Percentiles rank a stretch among this genome's conserved stretches.
These are phyloP conservation scores for Tenthredo amoena DNA, from an alignment of 2,888 invertebrate species.

Conservation along the genomic window DNA sequence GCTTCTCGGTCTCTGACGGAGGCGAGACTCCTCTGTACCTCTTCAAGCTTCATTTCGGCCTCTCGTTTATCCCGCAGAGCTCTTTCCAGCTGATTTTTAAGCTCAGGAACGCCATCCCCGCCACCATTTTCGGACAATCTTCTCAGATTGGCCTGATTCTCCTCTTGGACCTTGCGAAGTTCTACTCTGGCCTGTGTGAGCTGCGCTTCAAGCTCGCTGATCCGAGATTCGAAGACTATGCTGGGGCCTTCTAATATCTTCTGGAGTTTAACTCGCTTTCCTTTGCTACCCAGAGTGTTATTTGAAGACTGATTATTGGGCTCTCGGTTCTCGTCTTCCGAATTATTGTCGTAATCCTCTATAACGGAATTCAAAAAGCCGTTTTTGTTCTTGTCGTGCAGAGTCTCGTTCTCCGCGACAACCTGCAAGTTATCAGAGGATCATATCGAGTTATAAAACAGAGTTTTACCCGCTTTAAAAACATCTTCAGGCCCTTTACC, in stretches of 20 bases:
- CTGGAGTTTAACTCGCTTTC: constrained; percentile 71
- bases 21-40: constrained; percentile 84
- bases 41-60: constrained; percentile 79
- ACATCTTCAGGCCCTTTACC: constrained; percentile 70
- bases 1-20: constrained; percentile 83
- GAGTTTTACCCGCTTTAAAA: not conserved
- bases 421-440: constrained; percentile 72
- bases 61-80: constrained; percentile 70
- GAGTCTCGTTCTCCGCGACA: constrained; percentile 90
- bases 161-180: constrained; percentile 86
- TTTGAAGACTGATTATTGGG: constrained; percentile 50
- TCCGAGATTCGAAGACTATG: constrained; percentile 91
- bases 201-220: constrained; percentile 92
- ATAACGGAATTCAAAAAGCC: constrained; percentile 84
- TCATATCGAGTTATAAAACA: not conserved
- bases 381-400: constrained; percentile 89
- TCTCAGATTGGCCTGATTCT: constrained; percentile 80
- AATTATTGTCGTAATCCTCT: constrained; percentile 71
- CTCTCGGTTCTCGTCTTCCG: constrained; percentile 65
- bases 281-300: constrained; percentile 76
- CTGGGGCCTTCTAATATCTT: constrained; percentile 85
- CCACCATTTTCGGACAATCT: constrained; percentile 68
- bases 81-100: constrained; percentile 68
- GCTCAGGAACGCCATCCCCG: constrained; percentile 58
- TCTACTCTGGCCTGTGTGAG: constrained; percentile 89